phyloP scores from a whole-genome alignment of 2,888 invertebrate genomes.

The Aelia acuminata region DNA sequence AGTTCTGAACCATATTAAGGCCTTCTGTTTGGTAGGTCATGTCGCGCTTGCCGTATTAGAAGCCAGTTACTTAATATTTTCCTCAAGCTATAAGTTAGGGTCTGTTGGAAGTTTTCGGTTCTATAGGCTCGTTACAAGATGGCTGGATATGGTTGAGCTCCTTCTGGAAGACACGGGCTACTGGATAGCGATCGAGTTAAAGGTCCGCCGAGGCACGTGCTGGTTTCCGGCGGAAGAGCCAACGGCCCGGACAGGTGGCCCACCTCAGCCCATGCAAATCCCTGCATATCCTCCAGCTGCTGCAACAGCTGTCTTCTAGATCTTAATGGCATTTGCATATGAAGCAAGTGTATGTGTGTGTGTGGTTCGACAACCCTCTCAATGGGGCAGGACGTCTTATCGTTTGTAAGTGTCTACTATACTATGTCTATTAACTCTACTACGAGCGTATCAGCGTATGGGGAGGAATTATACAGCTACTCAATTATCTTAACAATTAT shows the following conservation, averaged over 20 bases:
- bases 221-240: conserved; percentile 55
- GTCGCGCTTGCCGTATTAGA: not conserved
- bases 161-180: not conserved
- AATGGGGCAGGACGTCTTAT: not conserved
- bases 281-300: conserved; percentile 52
- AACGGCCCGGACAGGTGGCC: conserved; percentile 45
- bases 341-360: not conserved
- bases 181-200: conserved; percentile 30
- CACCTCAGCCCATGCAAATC: conserved; percentile 43
- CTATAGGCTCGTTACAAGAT: not conserved
- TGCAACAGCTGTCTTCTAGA: not conserved
- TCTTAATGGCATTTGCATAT: not conserved
- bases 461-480: too few species aligned
- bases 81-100: not conserved
- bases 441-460: not conserved
- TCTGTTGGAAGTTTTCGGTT: not conserved
- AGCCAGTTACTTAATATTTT: not conserved
- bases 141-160: not conserved
- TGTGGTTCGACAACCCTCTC: not conserved
- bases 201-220: conserved; percentile 51
- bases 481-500: too few species aligned
- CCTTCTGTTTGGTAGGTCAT: not conserved
- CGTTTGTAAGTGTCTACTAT: not conserved
- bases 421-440: not conserved
- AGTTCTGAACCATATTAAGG: too few species aligned